Evolutionary conservation across 2,113 vertebrate genomes (phyloP).

Genomic region (Dendrocopos noguchii): DNA sequence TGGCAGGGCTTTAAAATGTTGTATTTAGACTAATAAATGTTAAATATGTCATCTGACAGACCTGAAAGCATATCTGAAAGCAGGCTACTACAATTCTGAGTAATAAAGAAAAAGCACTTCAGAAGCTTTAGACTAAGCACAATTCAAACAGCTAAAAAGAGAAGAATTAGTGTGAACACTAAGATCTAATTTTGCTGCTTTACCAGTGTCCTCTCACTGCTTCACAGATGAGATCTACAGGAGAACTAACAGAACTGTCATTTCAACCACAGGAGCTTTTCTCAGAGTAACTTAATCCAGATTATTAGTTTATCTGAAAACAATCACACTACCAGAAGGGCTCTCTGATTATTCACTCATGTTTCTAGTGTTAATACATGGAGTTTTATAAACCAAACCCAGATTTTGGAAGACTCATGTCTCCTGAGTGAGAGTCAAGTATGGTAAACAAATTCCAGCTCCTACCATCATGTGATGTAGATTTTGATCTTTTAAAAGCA

Average conservation of each 20-base stretch:
- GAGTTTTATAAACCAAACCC: background rate
- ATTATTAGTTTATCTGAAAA: background rate
- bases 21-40: background rate
- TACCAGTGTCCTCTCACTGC: background rate
- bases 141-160: background rate
- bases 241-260: background rate
- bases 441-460: slow-evolving; percentile 27
- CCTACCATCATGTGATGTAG: background rate
- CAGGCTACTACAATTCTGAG: background rate
- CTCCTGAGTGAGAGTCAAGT: background rate
- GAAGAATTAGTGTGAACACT: background rate
- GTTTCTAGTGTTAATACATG: background rate
- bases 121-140: too few relatives aligned
- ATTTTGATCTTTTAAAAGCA: slow-evolving; percentile 36
- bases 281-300: background rate
- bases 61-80: background rate
- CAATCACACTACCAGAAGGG: background rate
- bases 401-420: background rate
- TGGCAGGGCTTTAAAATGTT: background rate
- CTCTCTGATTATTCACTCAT: background rate
- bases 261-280: background rate
- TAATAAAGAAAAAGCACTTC: background rate
- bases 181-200: background rate
- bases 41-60: background rate
- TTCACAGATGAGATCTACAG: background rate